Base-by-base conservation (phyloP, 2,888 invertebrate genomes). In the Aleiodes testaceus region DNA sequence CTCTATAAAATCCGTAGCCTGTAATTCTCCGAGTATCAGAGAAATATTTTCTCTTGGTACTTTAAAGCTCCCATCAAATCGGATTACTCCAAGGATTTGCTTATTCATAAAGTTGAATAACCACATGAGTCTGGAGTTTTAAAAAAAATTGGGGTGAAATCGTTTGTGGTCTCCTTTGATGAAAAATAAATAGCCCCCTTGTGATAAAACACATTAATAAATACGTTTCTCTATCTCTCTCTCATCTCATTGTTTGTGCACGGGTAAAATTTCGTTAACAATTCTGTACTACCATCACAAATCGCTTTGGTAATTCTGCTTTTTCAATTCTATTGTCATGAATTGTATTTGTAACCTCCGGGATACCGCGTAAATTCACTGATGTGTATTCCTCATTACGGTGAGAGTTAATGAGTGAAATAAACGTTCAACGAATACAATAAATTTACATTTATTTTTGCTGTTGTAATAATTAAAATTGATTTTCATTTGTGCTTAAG, bases 21-120 rank as follows among this genome's bases (percentile, higher is more conserved):
- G 36, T 36, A 36, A n/a, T 49, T 49, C 49, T 16, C 6, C 14
- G n/a, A 59, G 36, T 42, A 59, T 59, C 59, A 42, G 42, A 36
- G 42, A 49, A 74, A 75, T 75, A 75, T 75, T 75, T 70, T 61
- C 65, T 63, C 30, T 70, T 30, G 49, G 36, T 75, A 72, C 70
- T 69, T 68, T 70, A 65, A 30, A 72, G 75, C 71, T 75, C 47
- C 65, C 68, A 55, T 70, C 45, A 72, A 75, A 77, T 77, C 74
- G 73, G 77, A 74, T 77, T 77, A 75, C 63, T 50, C 49, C 49
- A 18, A 61, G 70, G 73, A 75, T 75, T 73, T 72, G 73, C 74
- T 74, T 74, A 74, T 74, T 75, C 74, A 73, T 69, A 74, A 74
- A 75, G 66, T 74, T 71, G 67, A 67, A 72, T 73, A 61, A 59